Evolutionary conservation across 1,140 invertebrate species (phyloP).

Genomic region (Proales similis): DNA sequence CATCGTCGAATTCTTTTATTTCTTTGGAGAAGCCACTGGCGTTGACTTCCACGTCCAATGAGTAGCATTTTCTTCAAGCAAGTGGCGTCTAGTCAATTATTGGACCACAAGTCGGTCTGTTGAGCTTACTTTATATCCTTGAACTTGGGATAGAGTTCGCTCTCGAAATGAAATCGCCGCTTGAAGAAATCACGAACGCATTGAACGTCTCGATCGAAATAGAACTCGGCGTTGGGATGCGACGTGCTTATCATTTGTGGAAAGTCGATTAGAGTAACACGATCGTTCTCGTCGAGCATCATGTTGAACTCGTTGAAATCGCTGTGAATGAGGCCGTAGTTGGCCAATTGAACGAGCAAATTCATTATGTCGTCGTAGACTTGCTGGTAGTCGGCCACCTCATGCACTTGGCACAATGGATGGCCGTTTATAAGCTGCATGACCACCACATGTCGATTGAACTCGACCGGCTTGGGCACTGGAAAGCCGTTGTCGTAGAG

Average conservation of each 20-base stretch:
- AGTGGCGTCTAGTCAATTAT: background rate
- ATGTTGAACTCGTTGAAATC: slow-evolving; percentile 99
- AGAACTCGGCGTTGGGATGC: slow-evolving; percentile 81
- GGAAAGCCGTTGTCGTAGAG: slow-evolving; percentile 81
- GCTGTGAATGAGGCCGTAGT: slow-evolving; percentile 91
- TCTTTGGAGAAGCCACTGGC: slow-evolving; percentile 82
- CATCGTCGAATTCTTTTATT: slow-evolving; percentile 63
- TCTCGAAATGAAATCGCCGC: slow-evolving; percentile 81
- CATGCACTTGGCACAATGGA: slow-evolving; percentile 64
- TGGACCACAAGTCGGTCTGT: background rate
- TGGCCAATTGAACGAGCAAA: slow-evolving; percentile 78
- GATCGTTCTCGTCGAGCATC: slow-evolving; percentile 63
- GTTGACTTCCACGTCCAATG: slow-evolving; percentile 74
- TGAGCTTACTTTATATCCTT: slow-evolving; percentile 60
- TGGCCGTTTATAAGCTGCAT: slow-evolving; percentile 77
- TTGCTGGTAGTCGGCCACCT: slow-evolving; percentile 67
- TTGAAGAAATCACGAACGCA: slow-evolving; percentile 87
- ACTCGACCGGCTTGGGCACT: slow-evolving; percentile 87
- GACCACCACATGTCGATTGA: slow-evolving; percentile 88
- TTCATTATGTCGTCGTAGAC: slow-evolving; percentile 93
- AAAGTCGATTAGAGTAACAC: slow-evolving; percentile 89
- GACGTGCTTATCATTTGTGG: slow-evolving; percentile 96
- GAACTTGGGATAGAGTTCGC: slow-evolving; percentile 76
- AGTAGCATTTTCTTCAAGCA: background rate
- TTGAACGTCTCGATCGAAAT: slow-evolving; percentile 88